Percentiles rank a stretch among this genome's conserved stretches.
Conservation (phyloP, 1,140 invertebrate species). For the Hyposmocoma kahamanoa region DNA sequence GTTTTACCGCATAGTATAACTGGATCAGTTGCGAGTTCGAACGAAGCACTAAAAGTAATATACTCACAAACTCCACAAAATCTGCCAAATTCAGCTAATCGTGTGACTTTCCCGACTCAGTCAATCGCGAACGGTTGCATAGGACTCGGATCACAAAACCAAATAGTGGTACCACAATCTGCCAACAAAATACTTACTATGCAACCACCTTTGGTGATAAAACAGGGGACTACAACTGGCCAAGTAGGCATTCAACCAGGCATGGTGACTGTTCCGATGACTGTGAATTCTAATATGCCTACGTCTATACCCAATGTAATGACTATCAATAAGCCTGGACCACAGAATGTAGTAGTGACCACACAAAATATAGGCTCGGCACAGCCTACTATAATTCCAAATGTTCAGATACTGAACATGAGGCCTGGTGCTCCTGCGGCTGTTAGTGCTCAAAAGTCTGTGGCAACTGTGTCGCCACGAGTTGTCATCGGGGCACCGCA, state of each 20-base stretch:
- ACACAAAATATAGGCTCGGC: slow-evolving; percentile 75
- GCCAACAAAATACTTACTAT: slow-evolving; percentile 74
- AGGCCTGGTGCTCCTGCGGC: slow-evolving; percentile 79
- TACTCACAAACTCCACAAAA: slow-evolving; percentile 63
- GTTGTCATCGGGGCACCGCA: slow-evolving; percentile 87
- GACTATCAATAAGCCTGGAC: slow-evolving; percentile 70
- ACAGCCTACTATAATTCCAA: slow-evolving; percentile 79
- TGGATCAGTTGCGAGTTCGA: slow-evolving; percentile 41
- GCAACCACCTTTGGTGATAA: slow-evolving; percentile 80
- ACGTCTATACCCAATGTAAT: slow-evolving; percentile 68
- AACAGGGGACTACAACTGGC: slow-evolving; percentile 75
- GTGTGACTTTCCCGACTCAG: slow-evolving; percentile 70
- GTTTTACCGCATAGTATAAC: slow-evolving; percentile 40
- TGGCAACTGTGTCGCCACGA: slow-evolving; percentile 80
- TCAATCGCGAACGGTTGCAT: slow-evolving; percentile 77
- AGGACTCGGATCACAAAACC: slow-evolving; percentile 59
- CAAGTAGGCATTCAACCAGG: slow-evolving; percentile 75
- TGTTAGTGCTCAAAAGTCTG: slow-evolving; percentile 83
- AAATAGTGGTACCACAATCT: slow-evolving; percentile 69
- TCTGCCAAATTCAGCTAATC: slow-evolving; percentile 44
- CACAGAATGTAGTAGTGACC: slow-evolving; percentile 72
- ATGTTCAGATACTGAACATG: slow-evolving; percentile 91
- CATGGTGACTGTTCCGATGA: slow-evolving; percentile 82
- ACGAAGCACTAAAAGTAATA: slow-evolving; percentile 70
- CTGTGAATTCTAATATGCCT: slow-evolving; percentile 74